Evolutionary conservation across 2,113 vertebrate genomes (phyloP).

Genomic region (Sebastes schlegelii): DNA sequence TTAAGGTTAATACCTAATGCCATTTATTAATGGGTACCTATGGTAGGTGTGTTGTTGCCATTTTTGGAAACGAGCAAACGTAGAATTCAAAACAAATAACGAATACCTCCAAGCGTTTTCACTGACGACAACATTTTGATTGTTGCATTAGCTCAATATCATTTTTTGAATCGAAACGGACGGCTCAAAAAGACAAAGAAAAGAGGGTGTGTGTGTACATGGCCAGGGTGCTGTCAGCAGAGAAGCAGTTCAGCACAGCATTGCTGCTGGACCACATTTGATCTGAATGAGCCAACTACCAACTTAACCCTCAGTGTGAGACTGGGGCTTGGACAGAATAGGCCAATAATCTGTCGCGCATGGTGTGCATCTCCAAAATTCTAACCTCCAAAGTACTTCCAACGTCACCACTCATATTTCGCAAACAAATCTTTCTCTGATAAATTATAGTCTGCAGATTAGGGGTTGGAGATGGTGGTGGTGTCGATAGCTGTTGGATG

Average conservation of each 20-base stretch:
- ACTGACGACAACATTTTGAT: neutral
- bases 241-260: conserved; percentile 40
- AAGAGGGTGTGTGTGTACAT: neutral
- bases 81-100: neutral
- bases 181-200: neutral
- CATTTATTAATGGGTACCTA: neutral
- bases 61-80: neutral
- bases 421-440: neutral
- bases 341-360: neutral
- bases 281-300: conserved; percentile 38
- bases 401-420: neutral
- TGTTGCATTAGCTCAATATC: neutral
- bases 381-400: neutral
- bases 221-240: conserved; percentile 14
- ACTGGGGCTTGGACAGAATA: conserved; percentile 18
- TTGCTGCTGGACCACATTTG: conserved; percentile 37
- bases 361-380: neutral
- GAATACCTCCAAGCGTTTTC: neutral
- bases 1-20: neutral
- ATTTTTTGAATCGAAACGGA: neutral
- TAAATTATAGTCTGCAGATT: neutral
- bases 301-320: conserved; percentile 31
- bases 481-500: neutral
- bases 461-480: neutral
- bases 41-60: neutral